Percentiles rank a stretch among this genome's conserved stretches.
These are phyloP conservation scores for Bos javanicus DNA, from an alignment of 2,113 vertebrate genomes.

Conservation along the genomic window DNA sequence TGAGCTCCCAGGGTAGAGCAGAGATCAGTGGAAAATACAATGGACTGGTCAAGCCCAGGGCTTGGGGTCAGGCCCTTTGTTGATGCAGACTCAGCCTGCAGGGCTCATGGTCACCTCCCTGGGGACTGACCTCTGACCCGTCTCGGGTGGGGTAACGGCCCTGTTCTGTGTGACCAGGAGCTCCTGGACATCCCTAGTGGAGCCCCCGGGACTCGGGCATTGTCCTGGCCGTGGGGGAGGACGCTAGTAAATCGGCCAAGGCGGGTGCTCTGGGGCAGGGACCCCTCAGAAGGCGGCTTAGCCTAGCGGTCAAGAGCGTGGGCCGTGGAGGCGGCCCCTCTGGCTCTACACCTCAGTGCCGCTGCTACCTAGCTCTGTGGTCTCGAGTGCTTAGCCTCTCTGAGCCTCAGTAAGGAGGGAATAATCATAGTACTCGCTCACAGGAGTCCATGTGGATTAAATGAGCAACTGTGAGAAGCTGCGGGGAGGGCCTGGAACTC, in stretches of 20 bases:
- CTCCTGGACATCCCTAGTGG: background rate
- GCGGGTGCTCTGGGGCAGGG: accelerated
- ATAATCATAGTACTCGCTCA: background rate
- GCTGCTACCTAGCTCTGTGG: background rate
- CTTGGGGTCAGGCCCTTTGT: too few species aligned
- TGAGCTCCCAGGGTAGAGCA: background rate
- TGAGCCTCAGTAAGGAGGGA: background rate
- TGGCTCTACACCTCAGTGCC: background rate
- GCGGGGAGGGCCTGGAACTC: background rate
- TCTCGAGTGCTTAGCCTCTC: background rate
- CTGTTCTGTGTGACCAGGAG: background rate
- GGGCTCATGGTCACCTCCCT: background rate
- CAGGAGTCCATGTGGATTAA: background rate
- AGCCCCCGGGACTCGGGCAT: background rate
- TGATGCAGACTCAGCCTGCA: background rate
- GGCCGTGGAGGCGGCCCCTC: background rate
- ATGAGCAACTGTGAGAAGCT: background rate
- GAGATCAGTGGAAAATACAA: background rate
- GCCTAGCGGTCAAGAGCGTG: background rate
- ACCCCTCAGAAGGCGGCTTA: background rate
- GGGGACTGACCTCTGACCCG: background rate
- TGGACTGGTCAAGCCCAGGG: accelerated
- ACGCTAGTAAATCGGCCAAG: background rate
- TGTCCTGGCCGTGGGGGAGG: accelerated
- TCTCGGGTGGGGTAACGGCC: background rate